Percentiles rank a stretch among this genome's conserved stretches.
Conservation (phyloP, 92 coral and sea anemone genomes). For the Epizoanthus stellaris region DNA sequence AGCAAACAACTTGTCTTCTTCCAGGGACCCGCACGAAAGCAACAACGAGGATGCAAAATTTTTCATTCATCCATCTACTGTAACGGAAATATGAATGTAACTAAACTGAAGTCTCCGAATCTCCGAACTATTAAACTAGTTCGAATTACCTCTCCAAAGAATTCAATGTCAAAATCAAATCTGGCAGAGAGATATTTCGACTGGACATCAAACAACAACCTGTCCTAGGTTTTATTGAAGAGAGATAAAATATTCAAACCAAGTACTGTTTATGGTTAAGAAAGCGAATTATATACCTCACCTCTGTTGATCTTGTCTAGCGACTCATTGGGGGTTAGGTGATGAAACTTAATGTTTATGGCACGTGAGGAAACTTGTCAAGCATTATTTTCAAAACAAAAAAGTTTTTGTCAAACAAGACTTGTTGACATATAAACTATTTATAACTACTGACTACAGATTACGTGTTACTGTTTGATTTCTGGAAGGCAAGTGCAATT, state of each 20-base stretch:
- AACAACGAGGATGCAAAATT: not conserved
- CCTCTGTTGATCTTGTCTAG: no score
- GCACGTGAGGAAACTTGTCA: not conserved
- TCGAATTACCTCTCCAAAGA: not conserved
- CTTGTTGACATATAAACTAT: conserved; percentile 1
- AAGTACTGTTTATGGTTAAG: no score
- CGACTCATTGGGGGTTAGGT: no score
- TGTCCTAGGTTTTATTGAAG: no score
- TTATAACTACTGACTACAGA: conserved; percentile 11
- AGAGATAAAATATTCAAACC: no score
- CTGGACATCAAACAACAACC: no score
- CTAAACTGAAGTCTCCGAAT: not conserved
- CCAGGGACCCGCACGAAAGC: conserved; percentile 19
- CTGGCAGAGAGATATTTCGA: no score
- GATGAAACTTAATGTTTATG: no score
- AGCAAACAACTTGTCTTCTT: not conserved
- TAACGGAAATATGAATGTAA: not conserved
- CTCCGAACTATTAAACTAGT: not conserved
- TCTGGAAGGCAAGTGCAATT: not conserved
- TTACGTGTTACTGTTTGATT: conserved; percentile 11
- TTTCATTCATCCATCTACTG: not conserved
- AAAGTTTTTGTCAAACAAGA: not conserved
- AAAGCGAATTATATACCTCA: no score
- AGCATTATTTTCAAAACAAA: not conserved
- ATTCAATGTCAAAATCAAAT: no score